Percentiles rank a stretch among this genome's conserved stretches.
Conservation (phyloP, 2,797 vertebrate species). For the Xenentodon cancila region DNA sequence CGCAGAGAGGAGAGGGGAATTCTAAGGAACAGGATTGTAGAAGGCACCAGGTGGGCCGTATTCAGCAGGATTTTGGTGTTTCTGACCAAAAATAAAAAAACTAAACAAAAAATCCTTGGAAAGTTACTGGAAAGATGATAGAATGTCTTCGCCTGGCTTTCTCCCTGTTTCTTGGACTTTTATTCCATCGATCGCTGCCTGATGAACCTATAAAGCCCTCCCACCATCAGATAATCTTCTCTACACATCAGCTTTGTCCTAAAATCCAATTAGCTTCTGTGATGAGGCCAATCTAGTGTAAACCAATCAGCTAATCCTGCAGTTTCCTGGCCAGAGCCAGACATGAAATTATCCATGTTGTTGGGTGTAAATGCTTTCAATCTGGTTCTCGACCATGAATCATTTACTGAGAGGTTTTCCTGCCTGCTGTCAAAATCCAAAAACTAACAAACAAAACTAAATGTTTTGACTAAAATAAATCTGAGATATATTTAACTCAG, state of each 20-base stretch:
- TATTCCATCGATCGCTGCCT: neutral
- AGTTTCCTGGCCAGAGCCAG: constrained; percentile 4
- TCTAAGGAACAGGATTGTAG: too few relatives aligned
- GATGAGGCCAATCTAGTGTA: constrained; percentile 13
- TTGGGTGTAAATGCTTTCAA: neutral
- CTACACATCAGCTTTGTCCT: constrained; percentile 19
- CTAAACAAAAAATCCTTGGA: neutral
- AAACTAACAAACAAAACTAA: too few relatives aligned
- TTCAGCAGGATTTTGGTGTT: too few relatives aligned
- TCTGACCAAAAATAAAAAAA: too few relatives aligned
- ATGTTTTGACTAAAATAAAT: too few relatives aligned
- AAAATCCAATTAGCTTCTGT: constrained; percentile 31
- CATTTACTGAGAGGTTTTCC: too few relatives aligned
- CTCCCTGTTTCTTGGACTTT: neutral
- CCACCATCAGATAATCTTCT: constrained; percentile 44
- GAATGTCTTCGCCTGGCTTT: neutral
- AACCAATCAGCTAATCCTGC: constrained; percentile 28
- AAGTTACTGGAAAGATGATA: neutral
- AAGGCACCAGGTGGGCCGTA: too few relatives aligned
- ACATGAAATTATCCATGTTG: neutral
- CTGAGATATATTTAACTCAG: too few relatives aligned
- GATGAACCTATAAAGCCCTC: constrained; percentile 29
- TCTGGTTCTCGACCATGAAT: neutral
- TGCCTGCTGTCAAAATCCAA: too few relatives aligned
- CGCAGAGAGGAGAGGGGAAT: too few relatives aligned